Base-by-base conservation (phyloP, 2,113 vertebrate genomes). In the Oplegnathus fasciatus region DNA sequence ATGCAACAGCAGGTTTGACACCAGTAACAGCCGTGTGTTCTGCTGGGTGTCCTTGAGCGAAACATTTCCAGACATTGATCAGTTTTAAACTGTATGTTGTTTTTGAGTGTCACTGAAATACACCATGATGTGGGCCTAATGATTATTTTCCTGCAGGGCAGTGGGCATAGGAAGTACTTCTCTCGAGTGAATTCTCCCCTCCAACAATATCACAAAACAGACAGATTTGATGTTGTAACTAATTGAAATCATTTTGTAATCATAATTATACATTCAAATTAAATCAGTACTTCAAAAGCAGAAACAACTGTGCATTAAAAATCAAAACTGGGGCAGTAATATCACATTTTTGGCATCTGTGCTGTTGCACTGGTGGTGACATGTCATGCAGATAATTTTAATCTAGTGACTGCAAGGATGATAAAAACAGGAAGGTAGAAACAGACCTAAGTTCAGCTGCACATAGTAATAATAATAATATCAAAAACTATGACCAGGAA, bases 1-100 rank as follows among this genome's bases (percentile, higher is more conserved):
- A 88, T 85, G 75, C 83, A 82, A 85, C 83, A 82, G 75, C 79
- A 83, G 72, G 46, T 68, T 34, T 44, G 82, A 84, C 55, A 70
- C 61, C 82, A 42, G 0, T 24, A 46, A 69, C 86, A 85, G 70
- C 57, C 75, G 24, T 48, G 57, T 60, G 44, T 52, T 67, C 83
- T 48, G 75, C 75, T 28, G 30, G 50, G 52, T 15, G 71, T 64
- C 82, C 77, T 70, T 28, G 28, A 80, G 55, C 71, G 72, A 83
- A 58, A 71, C 70, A 40, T 80, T 60, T 71, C 32, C 65, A 78
- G 69, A 83, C 83, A 34, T 34, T 46, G 30, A 57, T 67, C 65
- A 55, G 46, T 42, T 50, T 69, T 32, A 61, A 52, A 80, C 61
- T n/a, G 37, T 26, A 28, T 2, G 46, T 46, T 64, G 46, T 11